These are phyloP conservation scores for Ochotona curzoniae DNA, from an alignment of 2,113 vertebrate species.

Conservation along the genomic window DNA sequence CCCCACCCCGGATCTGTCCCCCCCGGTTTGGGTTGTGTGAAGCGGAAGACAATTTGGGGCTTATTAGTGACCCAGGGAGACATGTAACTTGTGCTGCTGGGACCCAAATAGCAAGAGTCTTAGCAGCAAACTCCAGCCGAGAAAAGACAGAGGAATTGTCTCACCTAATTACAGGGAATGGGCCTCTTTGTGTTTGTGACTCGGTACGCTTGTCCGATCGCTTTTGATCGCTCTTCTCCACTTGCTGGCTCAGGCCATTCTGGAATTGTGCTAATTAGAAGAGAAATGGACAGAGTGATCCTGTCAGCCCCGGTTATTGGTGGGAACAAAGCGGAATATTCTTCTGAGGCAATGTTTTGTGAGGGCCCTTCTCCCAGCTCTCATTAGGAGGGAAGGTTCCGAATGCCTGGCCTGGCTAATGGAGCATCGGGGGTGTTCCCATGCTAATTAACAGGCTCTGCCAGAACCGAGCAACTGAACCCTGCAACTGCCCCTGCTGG, in stretches of 20 bases:
- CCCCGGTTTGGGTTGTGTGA: constrained; percentile 89
- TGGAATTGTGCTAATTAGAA: constrained; percentile 99
- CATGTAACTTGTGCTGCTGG: constrained; percentile 92
- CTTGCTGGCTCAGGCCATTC: constrained; percentile 90
- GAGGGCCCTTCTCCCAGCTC: constrained; percentile 92
- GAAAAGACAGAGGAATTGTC: constrained; percentile 97
- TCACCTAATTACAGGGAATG: constrained; percentile 95
- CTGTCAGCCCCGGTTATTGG: constrained; percentile 96
- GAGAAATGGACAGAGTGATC: constrained; percentile 98
- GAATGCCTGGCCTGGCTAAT: constrained; percentile 86
- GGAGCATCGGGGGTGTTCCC: constrained; percentile 83
- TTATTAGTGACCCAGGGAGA: constrained; percentile 94
- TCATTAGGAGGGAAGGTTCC: constrained; percentile 91
- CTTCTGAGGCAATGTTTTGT: constrained; percentile 98
- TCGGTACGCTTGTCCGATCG: constrained; percentile 97
- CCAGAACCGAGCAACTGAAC: constrained; percentile 70
- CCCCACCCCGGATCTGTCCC: constrained; percentile 81
- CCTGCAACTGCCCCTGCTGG: background rate
- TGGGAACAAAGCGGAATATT: constrained; percentile 96
- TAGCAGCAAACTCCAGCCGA: constrained; percentile 95
- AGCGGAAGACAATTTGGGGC: constrained; percentile 93
- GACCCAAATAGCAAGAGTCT: constrained; percentile 90
- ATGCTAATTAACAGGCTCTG: constrained; percentile 89
- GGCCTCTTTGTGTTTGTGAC: constrained; percentile 95
- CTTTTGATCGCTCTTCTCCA: constrained; percentile 93